Conservation (phyloP, 2,797 vertebrate species). For the Gymnopithys bicolor region DNA sequence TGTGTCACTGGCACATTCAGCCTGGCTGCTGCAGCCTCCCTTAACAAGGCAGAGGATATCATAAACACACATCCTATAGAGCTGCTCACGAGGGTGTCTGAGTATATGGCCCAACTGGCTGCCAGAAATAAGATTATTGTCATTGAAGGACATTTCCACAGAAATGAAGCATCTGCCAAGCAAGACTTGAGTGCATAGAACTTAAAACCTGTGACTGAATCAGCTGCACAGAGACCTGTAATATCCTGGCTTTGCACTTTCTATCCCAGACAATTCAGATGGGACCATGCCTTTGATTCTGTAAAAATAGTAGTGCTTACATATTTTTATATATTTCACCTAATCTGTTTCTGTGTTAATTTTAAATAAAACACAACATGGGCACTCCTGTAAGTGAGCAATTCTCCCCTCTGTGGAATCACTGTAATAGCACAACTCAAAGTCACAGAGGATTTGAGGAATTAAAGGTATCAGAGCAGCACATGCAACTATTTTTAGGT, state of each 20-base stretch:
- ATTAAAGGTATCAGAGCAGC: neutral
- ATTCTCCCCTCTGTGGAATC: neutral
- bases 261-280: neutral
- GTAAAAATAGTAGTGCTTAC: neutral
- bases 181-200: conserved; percentile 21
- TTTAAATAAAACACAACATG: neutral
- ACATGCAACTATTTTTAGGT: neutral
- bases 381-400: neutral
- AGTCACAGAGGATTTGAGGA: neutral
- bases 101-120: conserved; percentile 14
- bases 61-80: neutral
- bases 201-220: neutral
- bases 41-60: neutral
- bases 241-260: neutral
- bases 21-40: neutral
- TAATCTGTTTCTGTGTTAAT: neutral
- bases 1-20: conserved; percentile 14
- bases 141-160: conserved; percentile 39
- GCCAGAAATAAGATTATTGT: conserved; percentile 56
- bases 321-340: neutral
- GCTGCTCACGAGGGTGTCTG: neutral
- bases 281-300: neutral
- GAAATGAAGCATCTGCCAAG: conserved; percentile 44
- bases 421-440: neutral
- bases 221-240: conserved; percentile 10